Base-by-base conservation (phyloP, 37 sponge, comb jelly and placozoan genomes). In the Agelas oroides region DNA sequence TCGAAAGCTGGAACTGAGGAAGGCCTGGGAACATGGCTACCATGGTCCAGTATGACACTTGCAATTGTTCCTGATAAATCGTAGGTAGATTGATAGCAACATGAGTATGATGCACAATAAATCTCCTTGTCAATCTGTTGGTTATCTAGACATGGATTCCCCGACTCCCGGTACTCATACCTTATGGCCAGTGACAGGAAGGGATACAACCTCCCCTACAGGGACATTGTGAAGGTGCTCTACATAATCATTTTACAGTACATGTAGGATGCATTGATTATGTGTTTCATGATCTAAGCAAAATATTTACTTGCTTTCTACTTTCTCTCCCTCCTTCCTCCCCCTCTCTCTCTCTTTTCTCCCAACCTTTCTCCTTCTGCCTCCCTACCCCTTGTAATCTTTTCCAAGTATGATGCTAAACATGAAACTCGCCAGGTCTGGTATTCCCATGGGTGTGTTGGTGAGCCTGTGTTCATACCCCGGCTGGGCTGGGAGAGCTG, bases 181-280 rank as follows among this genome's bases (percentile, higher is more conserved):
- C 77, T 96, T 59, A 96, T 96, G 97, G 94, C 94, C 30, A 93
- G 94, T 85, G 97, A 96, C 62, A 74, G 94, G 15, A 71, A 90
- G 27, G 86, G 84, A 13, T 71, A 81, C 41, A 91, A 91, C 24
- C 74, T 96, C 23, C 97, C 97, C 1, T 96, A 93, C 62, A 90
- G 95, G 77, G 97, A 96, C 78, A 81, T 96, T 27, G 89, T 96
- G 27, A 96, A 96, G 94, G 97, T 96, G 38, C 19, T n/a, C n/a
- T n/a, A n/a, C n/a, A n/a, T n/a, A n/a, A n/a, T n/a, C n/a, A n/a
- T n/a, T n/a, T n/a, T 41, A n/a, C 2, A 13, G 40, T 21, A 23
- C 40, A 35, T 36, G 39, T 23, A 21, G 70, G 15, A 24, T 24
- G 13, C 16, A 13, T 14, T 70, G 25, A 65, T 65, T 24, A 65